These are phyloP conservation scores for Nebria ingens DNA, from an alignment of 1,140 invertebrate genomes.

Conservation along the genomic window DNA sequence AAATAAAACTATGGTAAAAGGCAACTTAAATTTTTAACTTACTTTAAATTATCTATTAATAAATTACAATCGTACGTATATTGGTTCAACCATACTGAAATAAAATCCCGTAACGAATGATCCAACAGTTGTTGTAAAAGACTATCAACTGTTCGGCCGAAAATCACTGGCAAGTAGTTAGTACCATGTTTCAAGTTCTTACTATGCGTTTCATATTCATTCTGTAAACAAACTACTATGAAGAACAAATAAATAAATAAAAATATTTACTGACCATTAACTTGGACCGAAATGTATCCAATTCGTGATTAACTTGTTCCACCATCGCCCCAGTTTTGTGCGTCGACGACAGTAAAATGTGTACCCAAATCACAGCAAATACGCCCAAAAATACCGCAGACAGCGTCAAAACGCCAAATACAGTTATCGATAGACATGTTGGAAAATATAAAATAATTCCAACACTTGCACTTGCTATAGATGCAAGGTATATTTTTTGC, in stretches of 20 bases:
- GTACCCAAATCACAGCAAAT: slow-evolving; percentile 36
- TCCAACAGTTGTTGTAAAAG: slow-evolving; percentile 75
- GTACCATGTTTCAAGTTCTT: slow-evolving; percentile 16
- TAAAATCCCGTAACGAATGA: slow-evolving; percentile 66
- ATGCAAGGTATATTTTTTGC: slow-evolving; percentile 5
- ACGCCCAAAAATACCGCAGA: slow-evolving; percentile 32
- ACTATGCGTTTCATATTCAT: slow-evolving; percentile 24
- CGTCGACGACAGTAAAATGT: slow-evolving; percentile 39
- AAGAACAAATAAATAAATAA: slow-evolving; percentile 4
- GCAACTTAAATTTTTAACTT: slow-evolving; percentile 17
- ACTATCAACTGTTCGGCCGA: slow-evolving; percentile 70
- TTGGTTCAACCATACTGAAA: slow-evolving; percentile 62
- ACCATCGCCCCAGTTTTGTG: slow-evolving; percentile 40
- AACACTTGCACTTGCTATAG: background rate
- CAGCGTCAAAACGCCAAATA: slow-evolving; percentile 27
- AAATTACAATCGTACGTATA: slow-evolving; percentile 45
- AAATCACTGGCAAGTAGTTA: slow-evolving; percentile 53
- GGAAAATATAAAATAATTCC: background rate
- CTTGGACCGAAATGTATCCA: slow-evolving; percentile 39
- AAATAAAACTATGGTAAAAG: background rate
- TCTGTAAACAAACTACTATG: slow-evolving; percentile 19
- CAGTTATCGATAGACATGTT: slow-evolving; percentile 18
- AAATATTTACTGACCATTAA: slow-evolving; percentile 35
- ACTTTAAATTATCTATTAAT: slow-evolving; percentile 38
- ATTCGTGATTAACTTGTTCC: slow-evolving; percentile 35